Conservation (phyloP, 2,888 invertebrate genomes). For the Agrenia bidenticulata region DNA sequence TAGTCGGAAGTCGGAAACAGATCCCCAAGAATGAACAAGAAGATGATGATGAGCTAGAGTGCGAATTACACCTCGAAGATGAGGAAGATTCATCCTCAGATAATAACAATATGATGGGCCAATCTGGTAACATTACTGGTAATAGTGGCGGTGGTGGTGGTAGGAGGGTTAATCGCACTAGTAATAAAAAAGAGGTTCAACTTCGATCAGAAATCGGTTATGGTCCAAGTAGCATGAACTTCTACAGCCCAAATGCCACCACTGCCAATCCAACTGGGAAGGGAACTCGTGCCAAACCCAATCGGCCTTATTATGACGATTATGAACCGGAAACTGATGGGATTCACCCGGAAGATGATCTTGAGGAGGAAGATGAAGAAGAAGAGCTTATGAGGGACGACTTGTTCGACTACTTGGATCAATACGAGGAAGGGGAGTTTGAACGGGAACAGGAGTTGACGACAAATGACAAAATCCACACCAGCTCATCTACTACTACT, state of each 20-base stretch:
- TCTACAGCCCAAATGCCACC: slow-evolving; percentile 25
- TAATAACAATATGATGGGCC: neutral
- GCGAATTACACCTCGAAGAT: slow-evolving; percentile 11
- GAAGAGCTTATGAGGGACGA: slow-evolving; percentile 19
- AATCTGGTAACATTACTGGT: neutral
- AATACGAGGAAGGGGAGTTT: slow-evolving; percentile 24
- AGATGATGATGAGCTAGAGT: slow-evolving; percentile 27
- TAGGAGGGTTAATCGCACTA: slow-evolving; percentile 11
- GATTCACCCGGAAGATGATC: slow-evolving; percentile 4
- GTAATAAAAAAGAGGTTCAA: slow-evolving; percentile 29
- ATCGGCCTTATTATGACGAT: slow-evolving; percentile 14
- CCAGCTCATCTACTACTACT: slow-evolving; percentile 24
- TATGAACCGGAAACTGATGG: neutral
- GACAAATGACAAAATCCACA: neutral
- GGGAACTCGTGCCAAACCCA: too few species aligned
- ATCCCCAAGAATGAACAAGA: slow-evolving; percentile 6
- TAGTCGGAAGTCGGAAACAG: neutral
- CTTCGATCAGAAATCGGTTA: slow-evolving; percentile 51
- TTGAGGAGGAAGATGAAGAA: slow-evolving; percentile 17
- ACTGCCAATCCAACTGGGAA: too few species aligned
- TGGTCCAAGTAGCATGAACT: slow-evolving; percentile 51
- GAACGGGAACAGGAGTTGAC: slow-evolving; percentile 17
- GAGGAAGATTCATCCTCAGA: slow-evolving; percentile 13
- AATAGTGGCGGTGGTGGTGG: slow-evolving; percentile 21
- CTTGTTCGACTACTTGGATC: slow-evolving; percentile 25